These are phyloP conservation scores for Salminus brasiliensis DNA, from an alignment of 2,113 vertebrate species.

Conservation along the genomic window DNA sequence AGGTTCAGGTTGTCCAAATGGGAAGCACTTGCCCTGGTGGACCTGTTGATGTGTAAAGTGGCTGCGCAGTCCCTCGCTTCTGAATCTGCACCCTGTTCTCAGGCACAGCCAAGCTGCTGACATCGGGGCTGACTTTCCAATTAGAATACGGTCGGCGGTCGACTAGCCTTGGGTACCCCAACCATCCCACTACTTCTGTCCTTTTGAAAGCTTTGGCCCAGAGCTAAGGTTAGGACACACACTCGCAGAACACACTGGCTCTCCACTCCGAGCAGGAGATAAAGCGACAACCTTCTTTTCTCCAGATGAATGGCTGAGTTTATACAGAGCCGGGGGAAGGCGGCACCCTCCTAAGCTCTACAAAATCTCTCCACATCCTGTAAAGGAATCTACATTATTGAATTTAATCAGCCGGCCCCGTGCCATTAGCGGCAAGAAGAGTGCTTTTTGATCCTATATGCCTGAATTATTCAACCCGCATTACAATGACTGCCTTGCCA, in stretches of 20 bases:
- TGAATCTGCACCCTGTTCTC: background rate
- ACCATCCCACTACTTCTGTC: background rate
- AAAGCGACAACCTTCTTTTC: constrained; percentile 41
- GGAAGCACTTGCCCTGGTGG: background rate
- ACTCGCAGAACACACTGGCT: background rate
- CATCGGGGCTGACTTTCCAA: constrained; percentile 26
- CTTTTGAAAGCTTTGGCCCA: background rate
- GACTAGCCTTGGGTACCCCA: background rate
- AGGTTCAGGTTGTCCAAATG: background rate
- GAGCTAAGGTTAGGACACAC: background rate
- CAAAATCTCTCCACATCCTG: constrained; percentile 14
- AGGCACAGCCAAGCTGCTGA: constrained; percentile 16
- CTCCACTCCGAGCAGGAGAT: background rate
- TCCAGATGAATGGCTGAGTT: constrained; percentile 39
- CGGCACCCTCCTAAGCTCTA: constrained; percentile 17
- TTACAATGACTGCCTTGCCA: constrained; percentile 46
- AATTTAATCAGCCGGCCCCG: constrained; percentile 32
- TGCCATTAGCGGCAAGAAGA: constrained; percentile 17
- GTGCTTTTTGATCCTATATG: constrained; percentile 41
- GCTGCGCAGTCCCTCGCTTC: background rate
- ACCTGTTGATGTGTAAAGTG: background rate
- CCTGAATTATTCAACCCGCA: constrained; percentile 63
- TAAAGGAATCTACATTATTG: constrained; percentile 51
- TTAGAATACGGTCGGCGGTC: constrained; percentile 20
- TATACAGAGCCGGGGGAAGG: background rate